Percentiles rank a stretch among this genome's conserved stretches.
phyloP scores from a whole-genome alignment of 2,797 vertebrate genomes.

The Euthynnus affinis region DNA sequence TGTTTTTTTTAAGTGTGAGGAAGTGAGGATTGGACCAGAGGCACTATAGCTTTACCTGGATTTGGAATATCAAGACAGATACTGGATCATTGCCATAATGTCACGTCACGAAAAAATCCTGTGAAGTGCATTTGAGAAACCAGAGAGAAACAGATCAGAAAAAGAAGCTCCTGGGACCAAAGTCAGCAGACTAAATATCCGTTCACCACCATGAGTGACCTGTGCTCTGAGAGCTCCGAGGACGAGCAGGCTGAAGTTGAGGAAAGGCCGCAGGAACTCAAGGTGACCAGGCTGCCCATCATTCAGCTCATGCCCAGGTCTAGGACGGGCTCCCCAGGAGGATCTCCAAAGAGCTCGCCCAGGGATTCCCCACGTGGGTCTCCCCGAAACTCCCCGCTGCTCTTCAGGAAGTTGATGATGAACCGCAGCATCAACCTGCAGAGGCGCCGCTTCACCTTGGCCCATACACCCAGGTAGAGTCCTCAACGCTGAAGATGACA shows the following conservation, averaged over 20 bases:
- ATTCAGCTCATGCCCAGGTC: slow-evolving; percentile 80
- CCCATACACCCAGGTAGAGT: slow-evolving; percentile 87
- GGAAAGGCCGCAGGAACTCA: slow-evolving; percentile 48
- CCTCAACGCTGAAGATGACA: background rate
- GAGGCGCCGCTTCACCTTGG: slow-evolving; percentile 88
- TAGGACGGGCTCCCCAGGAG: slow-evolving; percentile 63
- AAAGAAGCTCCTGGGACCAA: background rate
- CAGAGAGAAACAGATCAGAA: slow-evolving; percentile 2
- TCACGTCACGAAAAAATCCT: background rate
- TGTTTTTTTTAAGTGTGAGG: slow-evolving; percentile 21
- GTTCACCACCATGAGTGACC: slow-evolving; percentile 54
- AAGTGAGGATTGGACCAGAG: slow-evolving; percentile 13
- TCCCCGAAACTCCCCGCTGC: slow-evolving; percentile 88
- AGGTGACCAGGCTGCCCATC: slow-evolving; percentile 56
- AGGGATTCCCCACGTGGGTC: slow-evolving; percentile 85
- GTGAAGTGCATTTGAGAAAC: slow-evolving; percentile 16
- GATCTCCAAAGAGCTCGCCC: slow-evolving; percentile 83
- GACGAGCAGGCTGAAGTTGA: slow-evolving; percentile 71
- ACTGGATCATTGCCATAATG: background rate
- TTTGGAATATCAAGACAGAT: slow-evolving; percentile 22
- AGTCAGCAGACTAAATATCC: background rate
- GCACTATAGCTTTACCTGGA: slow-evolving; percentile 23
- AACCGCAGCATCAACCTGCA: slow-evolving; percentile 91
- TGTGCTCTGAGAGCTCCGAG: slow-evolving; percentile 74
- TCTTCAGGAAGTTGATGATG: slow-evolving; percentile 91